Conservation (phyloP, 2,888 invertebrate species). For the Trissoscelio sp. region DNA sequence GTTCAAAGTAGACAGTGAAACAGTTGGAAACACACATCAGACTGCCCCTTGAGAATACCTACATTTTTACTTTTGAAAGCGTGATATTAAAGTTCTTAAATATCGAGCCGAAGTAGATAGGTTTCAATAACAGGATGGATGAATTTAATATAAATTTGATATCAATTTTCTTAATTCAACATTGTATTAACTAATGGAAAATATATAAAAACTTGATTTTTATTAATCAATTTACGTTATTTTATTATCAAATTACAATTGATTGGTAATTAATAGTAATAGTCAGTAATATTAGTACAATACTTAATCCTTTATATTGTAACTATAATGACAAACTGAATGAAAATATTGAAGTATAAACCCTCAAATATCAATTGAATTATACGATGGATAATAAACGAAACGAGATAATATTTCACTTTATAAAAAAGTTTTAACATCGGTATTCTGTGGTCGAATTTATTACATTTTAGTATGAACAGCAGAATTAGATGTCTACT, state of each 20-base stretch:
- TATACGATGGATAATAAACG: neutral
- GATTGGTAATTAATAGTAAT: too few relatives aligned
- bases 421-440: neutral
- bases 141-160: neutral
- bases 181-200: too few relatives aligned
- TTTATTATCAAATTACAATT: too few relatives aligned
- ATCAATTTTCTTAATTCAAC: neutral
- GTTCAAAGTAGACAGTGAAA: neutral
- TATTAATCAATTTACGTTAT: too few relatives aligned
- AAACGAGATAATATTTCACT: neutral
- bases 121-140: neutral
- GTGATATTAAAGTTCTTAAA: neutral
- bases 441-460: neutral
- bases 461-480: neutral
- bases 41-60: constrained; percentile 21
- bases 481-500: neutral
- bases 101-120: neutral
- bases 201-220: too few relatives aligned
- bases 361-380: neutral
- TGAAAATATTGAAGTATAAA: neutral
- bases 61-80: neutral
- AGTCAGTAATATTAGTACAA: too few relatives aligned
- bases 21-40: neutral
- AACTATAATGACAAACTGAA: neutral
- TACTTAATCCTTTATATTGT: too few relatives aligned